Evolutionary conservation across 1,140 invertebrate genomes (phyloP).

Genomic region (Drosophila miranda): DNA sequence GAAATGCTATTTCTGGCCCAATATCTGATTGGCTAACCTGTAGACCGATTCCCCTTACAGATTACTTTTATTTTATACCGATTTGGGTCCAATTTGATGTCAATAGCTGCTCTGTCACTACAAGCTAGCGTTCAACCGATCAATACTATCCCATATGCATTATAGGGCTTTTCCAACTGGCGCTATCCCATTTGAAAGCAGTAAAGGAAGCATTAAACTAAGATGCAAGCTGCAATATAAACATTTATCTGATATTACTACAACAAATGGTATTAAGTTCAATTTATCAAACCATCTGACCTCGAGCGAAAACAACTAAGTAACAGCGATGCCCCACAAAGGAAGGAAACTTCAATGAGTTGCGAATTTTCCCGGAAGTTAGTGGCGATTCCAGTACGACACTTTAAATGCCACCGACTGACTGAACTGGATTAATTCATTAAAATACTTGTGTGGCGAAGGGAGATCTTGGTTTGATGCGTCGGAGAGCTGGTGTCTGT

Average conservation of each 20-base stretch:
- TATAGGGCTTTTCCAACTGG: too few species aligned
- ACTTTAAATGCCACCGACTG: conserved; percentile 13
- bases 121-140: too few species aligned
- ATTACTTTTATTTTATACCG: too few species aligned
- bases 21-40: too few species aligned
- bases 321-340: background rate
- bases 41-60: too few species aligned
- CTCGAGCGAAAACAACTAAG: background rate
- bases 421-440: conserved; percentile 36
- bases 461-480: background rate
- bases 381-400: conserved; percentile 13
- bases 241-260: conserved; percentile 12
- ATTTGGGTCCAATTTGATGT: too few species aligned
- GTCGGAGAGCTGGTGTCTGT: background rate
- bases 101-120: too few species aligned
- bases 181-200: too few species aligned
- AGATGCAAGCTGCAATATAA: conserved; percentile 4
- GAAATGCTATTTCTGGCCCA: too few species aligned
- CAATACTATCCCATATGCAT: too few species aligned
- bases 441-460: conserved; percentile 10
- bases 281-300: conserved; percentile 33
- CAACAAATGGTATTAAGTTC: background rate
- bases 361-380: conserved; percentile 14
- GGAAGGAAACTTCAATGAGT: conserved; percentile 5
- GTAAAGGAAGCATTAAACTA: too few species aligned